Evolutionary conservation across 2,888 invertebrate genomes (phyloP).

Genomic region (Hyles lineata): DNA sequence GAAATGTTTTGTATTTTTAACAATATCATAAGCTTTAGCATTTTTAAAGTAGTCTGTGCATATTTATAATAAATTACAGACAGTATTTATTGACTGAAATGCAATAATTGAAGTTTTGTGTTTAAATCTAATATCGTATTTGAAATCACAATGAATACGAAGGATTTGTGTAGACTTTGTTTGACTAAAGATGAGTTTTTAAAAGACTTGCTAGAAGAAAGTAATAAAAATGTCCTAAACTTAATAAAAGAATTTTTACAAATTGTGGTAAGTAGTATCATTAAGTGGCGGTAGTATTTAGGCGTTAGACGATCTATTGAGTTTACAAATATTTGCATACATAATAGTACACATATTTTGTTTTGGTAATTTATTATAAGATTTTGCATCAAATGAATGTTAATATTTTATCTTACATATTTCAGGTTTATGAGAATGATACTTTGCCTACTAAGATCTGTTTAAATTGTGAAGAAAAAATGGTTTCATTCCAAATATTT

Average conservation of each 20-base stretch:
- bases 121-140: conserved; percentile 4
- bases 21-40: too few relatives aligned
- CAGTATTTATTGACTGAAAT: not conserved
- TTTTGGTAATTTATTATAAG: not conserved
- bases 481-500: conserved; percentile 77
- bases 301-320: not conserved
- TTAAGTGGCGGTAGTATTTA: not conserved
- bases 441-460: conserved; percentile 74
- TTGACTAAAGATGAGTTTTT: conserved; percentile 70
- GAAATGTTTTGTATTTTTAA: not conserved
- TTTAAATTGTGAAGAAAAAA: conserved; percentile 76
- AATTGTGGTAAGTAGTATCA: conserved; percentile 63
- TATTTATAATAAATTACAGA: not conserved
- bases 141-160: conserved; percentile 49
- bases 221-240: conserved; percentile 68
- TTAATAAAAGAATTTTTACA: conserved; percentile 72
- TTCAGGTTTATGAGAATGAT: conserved; percentile 71
- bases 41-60: too few relatives aligned
- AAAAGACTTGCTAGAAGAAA: conserved; percentile 73
- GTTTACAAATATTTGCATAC: not conserved
- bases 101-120: not conserved
- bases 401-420: conserved; percentile 30
- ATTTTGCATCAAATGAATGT: not conserved
- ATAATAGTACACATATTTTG: not conserved
- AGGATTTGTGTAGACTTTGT: conserved; percentile 76